phyloP scores from a whole-genome alignment of 1,140 invertebrate genomes.

The Drosophila obscura region DNA sequence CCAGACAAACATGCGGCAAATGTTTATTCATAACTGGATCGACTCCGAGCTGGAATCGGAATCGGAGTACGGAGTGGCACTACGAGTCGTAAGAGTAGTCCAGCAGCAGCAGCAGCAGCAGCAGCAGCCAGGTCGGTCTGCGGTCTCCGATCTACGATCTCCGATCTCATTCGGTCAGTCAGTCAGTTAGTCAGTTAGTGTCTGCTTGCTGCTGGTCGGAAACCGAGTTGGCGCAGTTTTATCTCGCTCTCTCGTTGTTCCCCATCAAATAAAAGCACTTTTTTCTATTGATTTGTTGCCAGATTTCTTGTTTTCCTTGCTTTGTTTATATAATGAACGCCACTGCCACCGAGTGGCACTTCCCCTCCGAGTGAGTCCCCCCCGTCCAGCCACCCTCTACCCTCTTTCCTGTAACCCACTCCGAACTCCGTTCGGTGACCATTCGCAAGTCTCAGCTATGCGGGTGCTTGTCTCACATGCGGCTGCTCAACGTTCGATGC shows the following conservation, averaged over 20 bases:
- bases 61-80: slow-evolving; percentile 3
- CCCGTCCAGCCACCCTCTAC: slow-evolving; percentile 15
- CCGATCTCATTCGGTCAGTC: slow-evolving; percentile 34
- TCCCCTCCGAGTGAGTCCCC: slow-evolving; percentile 13
- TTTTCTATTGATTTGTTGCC: slow-evolving; percentile 78
- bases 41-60: slow-evolving; percentile 23
- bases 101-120: not conserved
- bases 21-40: slow-evolving; percentile 74
- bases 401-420: no score
- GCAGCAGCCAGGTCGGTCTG: slow-evolving; percentile 20
- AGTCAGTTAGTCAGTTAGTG: slow-evolving; percentile 44
- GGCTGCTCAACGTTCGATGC: slow-evolving; percentile 42
- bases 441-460: slow-evolving; percentile 51
- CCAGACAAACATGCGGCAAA: slow-evolving; percentile 64
- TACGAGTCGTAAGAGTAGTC: not conserved
- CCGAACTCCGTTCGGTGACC: slow-evolving; percentile 13
- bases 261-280: slow-evolving; percentile 50
- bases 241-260: no score
- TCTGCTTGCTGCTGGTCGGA: slow-evolving; percentile 32
- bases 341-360: slow-evolving; percentile 53
- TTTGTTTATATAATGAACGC: slow-evolving; percentile 72
- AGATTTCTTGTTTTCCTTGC: slow-evolving; percentile 80
- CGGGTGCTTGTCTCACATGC: slow-evolving; percentile 62
- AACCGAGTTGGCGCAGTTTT: slow-evolving; percentile 21
- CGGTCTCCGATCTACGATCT: slow-evolving; percentile 18